Base-by-base conservation (phyloP, 1,140 invertebrate species). In the Monochamus saltuarius region DNA sequence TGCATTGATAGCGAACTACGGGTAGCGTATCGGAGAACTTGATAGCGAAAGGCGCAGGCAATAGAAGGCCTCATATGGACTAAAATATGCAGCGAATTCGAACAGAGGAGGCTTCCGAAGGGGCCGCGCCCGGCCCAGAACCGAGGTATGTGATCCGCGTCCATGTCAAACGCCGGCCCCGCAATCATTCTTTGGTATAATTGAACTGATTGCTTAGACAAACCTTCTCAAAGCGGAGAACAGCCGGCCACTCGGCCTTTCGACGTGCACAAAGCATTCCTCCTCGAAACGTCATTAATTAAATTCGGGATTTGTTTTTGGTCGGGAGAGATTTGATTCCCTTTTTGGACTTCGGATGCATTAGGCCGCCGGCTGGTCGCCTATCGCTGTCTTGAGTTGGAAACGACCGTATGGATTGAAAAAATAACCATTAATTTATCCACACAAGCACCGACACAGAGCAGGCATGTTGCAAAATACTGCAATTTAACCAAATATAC, bases 301-400 rank as follows among this genome's bases (percentile, higher is more conserved):
- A 74, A 75, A 75, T 75, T 73, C 68, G 65, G 72, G 72, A 75
- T 75, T 75, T 75, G 72, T 75, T 75, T 75, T 75, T 71, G 67
- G 59, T 58, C 52, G 56, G 65, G 59, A 65, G 63, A 65, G 66
- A 72, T 71, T 70, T 65, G 69, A 73, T 72, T 73, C 66, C 65
- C 69, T 73, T 71, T 72, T 73, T 29, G 22, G 22, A 29, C 22
- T 29, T 29, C 22, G 22, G 22, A 6, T 29, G 22, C 22, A 6
- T 29, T 29, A 29, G 22, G 22, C 22, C 22, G 22, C 22, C 22
- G 22, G 22, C 22, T 29, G 2, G 22, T 29, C 22, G 22, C 2
- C 22, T 6, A n/a, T n/a, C n/a, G n/a, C n/a, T n/a, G n/a, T n/a
- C n/a, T n/a, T n/a, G n/a, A n/a, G n/a, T n/a, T n/a, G n/a, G n/a